Evolutionary conservation across 2,113 vertebrate species (phyloP), one percentile per base, ranked within the genome.

Genomic region (Brachypteracias leptosomus): DNA sequence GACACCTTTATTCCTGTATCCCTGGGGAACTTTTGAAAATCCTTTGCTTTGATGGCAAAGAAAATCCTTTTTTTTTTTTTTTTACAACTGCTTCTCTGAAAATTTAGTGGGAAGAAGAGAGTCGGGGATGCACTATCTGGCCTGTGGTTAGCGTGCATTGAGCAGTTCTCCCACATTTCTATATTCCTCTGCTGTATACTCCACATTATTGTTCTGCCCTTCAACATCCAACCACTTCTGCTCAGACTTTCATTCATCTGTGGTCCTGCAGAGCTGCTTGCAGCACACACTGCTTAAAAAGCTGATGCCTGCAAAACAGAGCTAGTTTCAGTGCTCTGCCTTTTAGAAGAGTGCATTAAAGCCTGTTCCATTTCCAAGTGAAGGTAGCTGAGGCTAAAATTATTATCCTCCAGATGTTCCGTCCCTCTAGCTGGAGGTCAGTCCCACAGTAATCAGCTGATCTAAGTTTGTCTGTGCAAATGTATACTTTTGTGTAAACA

Each of bases 381-480:
- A 61, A 79, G 55, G 63, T 38, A 44, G 10, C 31, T n/a, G 38
- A 93, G 62, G 36, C 68, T 95, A 79, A 92, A 90, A 76, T 93
- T 84, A 42, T 58, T 87, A 12, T n/a, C 38, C 33, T 88, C n/a
- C 44, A 88, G 42, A 46, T 42, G 47, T 71, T 97, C 24, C 42
- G 38, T 94, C 72, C 65, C 40, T 54, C 67, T 76, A 47, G 22
- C 52, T 80, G 42, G 63, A 88, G 52, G 82, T 80, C 65, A 80
- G 44, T 55, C n/a, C 58, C 76, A 91, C 44, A 58, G 40, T 31
- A 91, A 86, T 75, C 91, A 93, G 22, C 28, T 52, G 71, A 24
- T 76, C 74, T 94, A 90, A 87, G 62, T 96, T 95, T 90, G 59
- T 93, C 75, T 85, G 44, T 58, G 36, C 47, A 81, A 92, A 84